phyloP scores from a whole-genome alignment of 1,140 invertebrate genomes.

The Cotesia vestalis region DNA sequence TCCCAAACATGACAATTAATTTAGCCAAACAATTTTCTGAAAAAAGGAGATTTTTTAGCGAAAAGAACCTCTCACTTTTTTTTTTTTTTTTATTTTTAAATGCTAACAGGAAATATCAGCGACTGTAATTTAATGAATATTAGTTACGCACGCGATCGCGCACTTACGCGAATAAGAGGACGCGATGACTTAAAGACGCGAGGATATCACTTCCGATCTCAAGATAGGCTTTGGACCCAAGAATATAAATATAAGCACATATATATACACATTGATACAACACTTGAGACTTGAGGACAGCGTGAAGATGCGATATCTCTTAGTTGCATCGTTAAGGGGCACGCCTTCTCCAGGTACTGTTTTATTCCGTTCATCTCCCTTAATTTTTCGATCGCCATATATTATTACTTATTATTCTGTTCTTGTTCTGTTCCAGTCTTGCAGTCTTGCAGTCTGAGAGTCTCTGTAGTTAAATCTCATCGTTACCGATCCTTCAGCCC shows the following conservation, averaged over 20 bases:
- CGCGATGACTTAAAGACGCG: not conserved
- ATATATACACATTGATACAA: slow-evolving; percentile 15
- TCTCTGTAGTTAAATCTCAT: no score
- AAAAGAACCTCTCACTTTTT: no score
- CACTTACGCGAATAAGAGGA: slow-evolving; percentile 38
- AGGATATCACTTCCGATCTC: slow-evolving; percentile 39
- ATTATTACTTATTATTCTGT: not conserved
- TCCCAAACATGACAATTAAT: not conserved
- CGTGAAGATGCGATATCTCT: slow-evolving; percentile 31
- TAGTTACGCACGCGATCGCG: slow-evolving; percentile 50
- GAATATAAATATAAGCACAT: slow-evolving; percentile 27
- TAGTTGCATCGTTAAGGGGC: slow-evolving; percentile 31
- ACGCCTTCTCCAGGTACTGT: slow-evolving; percentile 34
- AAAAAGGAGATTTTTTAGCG: not conserved
- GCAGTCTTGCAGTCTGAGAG: not conserved
- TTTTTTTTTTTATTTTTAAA: no score
- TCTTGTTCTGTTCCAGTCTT: slow-evolving; percentile 1
- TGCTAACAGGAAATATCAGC: no score
- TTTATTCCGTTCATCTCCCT: slow-evolving; percentile 10
- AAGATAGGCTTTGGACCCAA: slow-evolving; percentile 15
- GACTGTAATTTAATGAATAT: slow-evolving; percentile 49
- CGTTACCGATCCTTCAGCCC: no score
- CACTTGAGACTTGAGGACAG: slow-evolving; percentile 6
- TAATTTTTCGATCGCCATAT: not conserved
- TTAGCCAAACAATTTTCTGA: not conserved